phyloP scores from a whole-genome alignment of 2,113 vertebrate species.

The Thinocorus orbignyianus region DNA sequence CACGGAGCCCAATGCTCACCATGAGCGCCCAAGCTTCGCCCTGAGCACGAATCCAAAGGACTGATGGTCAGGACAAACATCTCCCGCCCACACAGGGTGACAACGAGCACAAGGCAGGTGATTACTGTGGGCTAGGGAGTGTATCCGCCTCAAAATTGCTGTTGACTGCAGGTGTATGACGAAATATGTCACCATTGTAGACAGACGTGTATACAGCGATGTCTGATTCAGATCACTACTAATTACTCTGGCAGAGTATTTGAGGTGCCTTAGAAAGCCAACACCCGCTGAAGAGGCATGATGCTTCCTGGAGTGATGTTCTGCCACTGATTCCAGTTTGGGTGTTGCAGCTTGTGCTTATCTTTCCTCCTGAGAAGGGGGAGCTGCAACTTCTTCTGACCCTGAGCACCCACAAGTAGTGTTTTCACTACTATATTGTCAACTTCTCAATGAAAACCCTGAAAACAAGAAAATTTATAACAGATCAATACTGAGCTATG shows the following conservation, averaged over 20 bases:
- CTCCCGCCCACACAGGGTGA: background rate
- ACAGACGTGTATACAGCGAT: background rate
- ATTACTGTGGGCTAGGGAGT: background rate
- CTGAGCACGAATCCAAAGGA: background rate
- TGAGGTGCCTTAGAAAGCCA: constrained; percentile 17
- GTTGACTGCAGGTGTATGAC: background rate
- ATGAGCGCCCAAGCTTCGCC: fast-evolving
- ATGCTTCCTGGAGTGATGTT: background rate
- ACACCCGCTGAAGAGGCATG: background rate
- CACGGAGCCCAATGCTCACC: fast-evolving
- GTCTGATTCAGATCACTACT: constrained; percentile 44
- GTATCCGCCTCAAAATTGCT: constrained; percentile 14
- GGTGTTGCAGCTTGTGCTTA: background rate
- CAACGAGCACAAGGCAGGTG: background rate
- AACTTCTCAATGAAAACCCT: background rate
- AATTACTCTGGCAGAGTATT: constrained; percentile 16
- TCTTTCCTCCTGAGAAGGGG: background rate
- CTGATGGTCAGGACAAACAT: background rate
- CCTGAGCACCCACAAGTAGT: background rate
- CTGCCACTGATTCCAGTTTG: background rate
- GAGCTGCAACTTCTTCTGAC: background rate
- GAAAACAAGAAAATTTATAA: background rate
- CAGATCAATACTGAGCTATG: fast-evolving
- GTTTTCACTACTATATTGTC: background rate
- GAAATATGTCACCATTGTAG: constrained; percentile 12